A percentile compares a stretch with the other conserved stretches of the same genome.
phyloP scores from a whole-genome alignment of 2,888 invertebrate genomes.

The Limnephilus auricula region DNA sequence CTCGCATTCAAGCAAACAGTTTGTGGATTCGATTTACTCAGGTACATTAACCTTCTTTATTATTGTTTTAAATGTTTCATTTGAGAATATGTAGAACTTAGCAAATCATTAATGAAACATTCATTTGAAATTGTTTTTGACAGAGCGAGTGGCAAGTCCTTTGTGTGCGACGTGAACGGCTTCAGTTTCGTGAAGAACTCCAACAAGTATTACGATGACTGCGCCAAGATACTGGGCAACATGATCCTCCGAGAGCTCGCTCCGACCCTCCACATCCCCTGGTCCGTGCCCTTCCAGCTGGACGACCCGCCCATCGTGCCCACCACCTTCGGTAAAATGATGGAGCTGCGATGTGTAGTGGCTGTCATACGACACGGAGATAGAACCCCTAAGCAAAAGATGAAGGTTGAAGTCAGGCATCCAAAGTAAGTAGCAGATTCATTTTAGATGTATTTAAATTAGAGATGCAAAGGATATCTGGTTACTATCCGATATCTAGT shows the following conservation, averaged over 20 bases:
- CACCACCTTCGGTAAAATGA: slow-evolving; percentile 99
- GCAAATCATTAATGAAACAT: neutral
- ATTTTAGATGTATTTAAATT: slow-evolving; percentile 68
- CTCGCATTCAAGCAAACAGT: slow-evolving; percentile 98
- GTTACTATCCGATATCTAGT: too few species aligned
- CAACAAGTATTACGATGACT: slow-evolving; percentile 99
- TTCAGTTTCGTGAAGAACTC: slow-evolving; percentile 99
- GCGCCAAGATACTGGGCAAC: slow-evolving; percentile 98
- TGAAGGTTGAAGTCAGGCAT: slow-evolving; percentile 99
- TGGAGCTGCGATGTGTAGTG: slow-evolving; percentile 94
- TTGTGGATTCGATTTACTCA: slow-evolving; percentile 97
- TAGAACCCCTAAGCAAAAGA: slow-evolving; percentile 99
- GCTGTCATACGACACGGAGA: slow-evolving; percentile 99
- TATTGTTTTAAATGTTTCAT: neutral
- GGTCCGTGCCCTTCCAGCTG: slow-evolving; percentile 97
- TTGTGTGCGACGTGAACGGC: slow-evolving; percentile 99
- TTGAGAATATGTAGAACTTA: neutral
- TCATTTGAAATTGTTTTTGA: slow-evolving; percentile 56
- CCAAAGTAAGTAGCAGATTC: slow-evolving; percentile 81
- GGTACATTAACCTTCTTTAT: slow-evolving; percentile 73
- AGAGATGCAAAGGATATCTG: too few species aligned
- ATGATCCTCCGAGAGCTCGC: slow-evolving; percentile 97
- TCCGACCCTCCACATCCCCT: slow-evolving; percentile 96
- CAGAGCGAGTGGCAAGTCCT: slow-evolving; percentile 98
- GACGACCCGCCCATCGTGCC: slow-evolving; percentile 99